Evolutionary conservation across 2,888 invertebrate genomes (phyloP).

Genomic region (Endotricha flammealis): DNA sequence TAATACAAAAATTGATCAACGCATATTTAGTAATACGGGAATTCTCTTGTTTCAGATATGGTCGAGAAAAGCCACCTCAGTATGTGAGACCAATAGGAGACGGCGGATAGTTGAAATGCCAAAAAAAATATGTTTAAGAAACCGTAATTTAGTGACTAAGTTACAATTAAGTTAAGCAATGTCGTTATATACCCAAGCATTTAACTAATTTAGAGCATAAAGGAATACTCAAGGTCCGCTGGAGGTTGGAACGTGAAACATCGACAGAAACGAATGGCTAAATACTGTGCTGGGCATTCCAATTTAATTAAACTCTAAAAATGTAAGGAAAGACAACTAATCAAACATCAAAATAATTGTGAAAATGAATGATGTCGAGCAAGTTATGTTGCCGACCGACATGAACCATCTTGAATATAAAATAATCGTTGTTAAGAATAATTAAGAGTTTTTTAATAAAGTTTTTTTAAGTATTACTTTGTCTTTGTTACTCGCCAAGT

Average conservation of each 20-base stretch:
- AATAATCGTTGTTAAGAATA: constrained; percentile 56
- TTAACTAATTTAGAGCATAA: constrained; percentile 44
- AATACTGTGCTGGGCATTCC: constrained; percentile 66
- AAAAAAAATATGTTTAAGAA: constrained; percentile 57
- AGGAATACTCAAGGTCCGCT: constrained; percentile 23
- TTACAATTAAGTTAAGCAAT: constrained; percentile 50
- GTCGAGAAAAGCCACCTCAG: constrained; percentile 36
- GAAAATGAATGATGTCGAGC: constrained; percentile 34
- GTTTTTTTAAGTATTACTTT: constrained; percentile 30
- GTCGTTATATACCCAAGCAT: constrained; percentile 59
- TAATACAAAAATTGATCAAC: no score
- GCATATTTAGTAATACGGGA: no score
- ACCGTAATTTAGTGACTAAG: constrained; percentile 70
- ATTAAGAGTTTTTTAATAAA: constrained; percentile 65
- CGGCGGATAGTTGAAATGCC: constrained; percentile 45
- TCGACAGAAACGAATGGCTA: constrained; percentile 14
- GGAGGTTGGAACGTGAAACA: constrained; percentile 12
- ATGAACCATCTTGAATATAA: constrained; percentile 42
- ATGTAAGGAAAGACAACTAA: constrained; percentile 57
- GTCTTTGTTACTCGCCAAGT: constrained; percentile 1
- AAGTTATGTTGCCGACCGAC: constrained; percentile 37
- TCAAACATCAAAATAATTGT: constrained; percentile 28
- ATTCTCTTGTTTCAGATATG: constrained; percentile 52
- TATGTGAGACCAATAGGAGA: constrained; percentile 53
- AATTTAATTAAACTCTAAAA: constrained; percentile 52